phyloP scores from a whole-genome alignment of 2,113 vertebrate genomes.

The Salvelinus alpinus region DNA sequence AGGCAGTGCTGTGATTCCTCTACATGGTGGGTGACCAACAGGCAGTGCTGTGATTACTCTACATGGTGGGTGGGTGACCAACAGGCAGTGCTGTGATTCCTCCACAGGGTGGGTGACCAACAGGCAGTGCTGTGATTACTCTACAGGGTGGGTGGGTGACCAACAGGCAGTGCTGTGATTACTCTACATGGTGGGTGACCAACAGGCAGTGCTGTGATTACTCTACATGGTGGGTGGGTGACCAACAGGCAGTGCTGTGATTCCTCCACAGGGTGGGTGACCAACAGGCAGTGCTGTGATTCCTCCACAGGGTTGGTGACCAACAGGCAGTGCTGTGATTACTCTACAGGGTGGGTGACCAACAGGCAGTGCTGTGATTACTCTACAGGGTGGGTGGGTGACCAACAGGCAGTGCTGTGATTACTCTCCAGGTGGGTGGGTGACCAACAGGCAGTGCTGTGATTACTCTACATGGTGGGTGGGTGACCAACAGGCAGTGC shows the following conservation, averaged over 20 bases:
- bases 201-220: not conserved
- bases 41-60: too few species aligned
- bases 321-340: not conserved
- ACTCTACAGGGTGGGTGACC: not conserved
- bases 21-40: too few species aligned
- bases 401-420: not conserved
- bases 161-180: not conserved
- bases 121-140: not conserved
- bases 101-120: not conserved
- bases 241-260: not conserved
- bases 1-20: too few species aligned
- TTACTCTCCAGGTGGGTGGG: not conserved
- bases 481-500: not conserved
- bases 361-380: not conserved
- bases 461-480: not conserved
- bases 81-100: not conserved
- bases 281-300: not conserved
- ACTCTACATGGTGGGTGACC: not conserved
- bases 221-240: not conserved
- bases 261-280: conserved; percentile 1
- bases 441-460: not conserved
- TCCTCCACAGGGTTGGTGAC: not conserved
- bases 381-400: not conserved
- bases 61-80: too few species aligned
- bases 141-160: too few species aligned